Conservation (phyloP, 1,140 invertebrate species). For the Akabosia matsudoensis region DNA sequence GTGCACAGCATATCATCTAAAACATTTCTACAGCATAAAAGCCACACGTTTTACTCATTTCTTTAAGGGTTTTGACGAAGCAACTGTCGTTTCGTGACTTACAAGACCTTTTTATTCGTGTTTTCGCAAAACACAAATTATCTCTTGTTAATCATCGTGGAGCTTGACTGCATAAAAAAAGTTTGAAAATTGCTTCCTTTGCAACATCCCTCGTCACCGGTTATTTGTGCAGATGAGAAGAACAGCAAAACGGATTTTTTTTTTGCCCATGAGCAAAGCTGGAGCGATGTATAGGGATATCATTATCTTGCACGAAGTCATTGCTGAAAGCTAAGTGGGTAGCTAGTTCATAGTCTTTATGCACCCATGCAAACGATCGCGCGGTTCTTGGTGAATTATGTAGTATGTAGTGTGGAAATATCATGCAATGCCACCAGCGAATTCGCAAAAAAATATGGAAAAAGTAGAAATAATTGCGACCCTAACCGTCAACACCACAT, state of each 20-base stretch:
- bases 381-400: no score
- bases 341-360: no score
- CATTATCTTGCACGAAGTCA: no score
- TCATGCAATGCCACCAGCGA: not conserved
- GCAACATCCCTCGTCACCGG: no score
- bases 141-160: not conserved
- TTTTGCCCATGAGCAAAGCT: not conserved
- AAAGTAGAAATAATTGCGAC: not conserved
- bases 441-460: not conserved
- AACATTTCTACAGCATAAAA: not conserved
- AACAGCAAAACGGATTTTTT: no score
- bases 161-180: not conserved
- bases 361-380: no score
- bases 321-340: no score
- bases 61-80: not conserved
- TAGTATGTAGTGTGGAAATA: not conserved
- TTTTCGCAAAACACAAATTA: not conserved
- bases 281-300: no score
- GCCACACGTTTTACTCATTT: not conserved
- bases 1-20: not conserved
- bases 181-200: not conserved
- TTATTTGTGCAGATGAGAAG: not conserved
- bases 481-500: not conserved
- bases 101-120: conserved; percentile 6
- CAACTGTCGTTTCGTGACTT: not conserved